Conservation (phyloP, 2,113 vertebrate species). For the Anolis sagrei region DNA sequence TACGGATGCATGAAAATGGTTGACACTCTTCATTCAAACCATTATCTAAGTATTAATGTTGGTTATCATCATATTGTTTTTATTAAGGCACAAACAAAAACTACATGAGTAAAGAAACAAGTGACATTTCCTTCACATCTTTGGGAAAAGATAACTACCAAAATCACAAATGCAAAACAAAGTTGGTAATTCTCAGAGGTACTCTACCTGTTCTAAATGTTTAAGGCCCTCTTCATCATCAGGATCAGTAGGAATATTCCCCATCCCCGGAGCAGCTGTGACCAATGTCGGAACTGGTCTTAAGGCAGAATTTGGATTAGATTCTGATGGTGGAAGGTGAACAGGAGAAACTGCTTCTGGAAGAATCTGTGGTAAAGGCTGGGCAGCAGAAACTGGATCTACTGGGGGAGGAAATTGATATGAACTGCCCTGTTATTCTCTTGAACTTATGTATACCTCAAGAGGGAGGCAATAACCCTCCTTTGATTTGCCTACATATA, state of each 20-base stretch:
- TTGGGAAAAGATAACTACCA: rapidly evolving
- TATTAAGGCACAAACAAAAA: neutral
- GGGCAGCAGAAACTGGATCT: constrained; percentile 81
- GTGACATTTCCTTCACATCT: constrained; percentile 29
- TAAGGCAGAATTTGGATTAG: constrained; percentile 72
- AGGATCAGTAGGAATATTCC: constrained; percentile 79
- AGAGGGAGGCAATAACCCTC: neutral
- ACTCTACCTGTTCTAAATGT: constrained; percentile 93
- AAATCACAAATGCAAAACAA: neutral
- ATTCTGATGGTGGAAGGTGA: constrained; percentile 73
- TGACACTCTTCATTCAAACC: neutral
- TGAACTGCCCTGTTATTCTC: constrained; percentile 30
- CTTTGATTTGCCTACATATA: neutral
- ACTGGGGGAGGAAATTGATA: constrained; percentile 42
- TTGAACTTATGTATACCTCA: neutral
- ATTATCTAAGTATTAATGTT: neutral
- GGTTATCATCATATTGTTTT: neutral
- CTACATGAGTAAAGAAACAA: constrained; percentile 9
- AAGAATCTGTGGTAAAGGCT: constrained; percentile 75
- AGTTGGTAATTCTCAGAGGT: neutral
- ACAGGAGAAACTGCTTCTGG: constrained; percentile 75
- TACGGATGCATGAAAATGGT: neutral
- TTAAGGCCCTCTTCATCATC: constrained; percentile 98
- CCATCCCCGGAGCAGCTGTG: constrained; percentile 80
- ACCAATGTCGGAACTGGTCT: constrained; percentile 70